Conservation (phyloP, 1,140 invertebrate genomes). For the Platyscapa corneri region DNA sequence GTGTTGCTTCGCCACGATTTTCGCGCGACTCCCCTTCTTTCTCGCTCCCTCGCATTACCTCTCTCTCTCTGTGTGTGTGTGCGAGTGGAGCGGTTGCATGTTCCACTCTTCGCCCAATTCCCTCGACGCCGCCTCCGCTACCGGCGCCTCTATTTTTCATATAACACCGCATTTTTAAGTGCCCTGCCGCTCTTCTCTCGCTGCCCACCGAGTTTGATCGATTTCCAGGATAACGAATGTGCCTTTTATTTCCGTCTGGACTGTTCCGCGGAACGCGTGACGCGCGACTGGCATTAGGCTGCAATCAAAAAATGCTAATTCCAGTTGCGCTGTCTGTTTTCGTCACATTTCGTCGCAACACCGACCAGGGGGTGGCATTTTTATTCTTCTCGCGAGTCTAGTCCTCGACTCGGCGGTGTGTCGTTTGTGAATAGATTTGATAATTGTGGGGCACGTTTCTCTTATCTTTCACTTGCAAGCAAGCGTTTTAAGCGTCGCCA, state of each 20-base stretch:
- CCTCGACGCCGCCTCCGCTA: too few species aligned
- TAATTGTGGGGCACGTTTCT: too few species aligned
- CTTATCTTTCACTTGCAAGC: too few species aligned
- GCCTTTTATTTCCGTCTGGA: background rate
- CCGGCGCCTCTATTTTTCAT: background rate
- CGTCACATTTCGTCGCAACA: too few species aligned
- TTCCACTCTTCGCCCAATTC: background rate
- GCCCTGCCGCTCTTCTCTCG: background rate
- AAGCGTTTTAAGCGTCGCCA: too few species aligned
- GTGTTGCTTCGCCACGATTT: background rate
- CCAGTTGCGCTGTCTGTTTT: background rate
- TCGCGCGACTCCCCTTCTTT: background rate
- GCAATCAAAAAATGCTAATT: conserved; percentile 26
- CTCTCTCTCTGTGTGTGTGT: background rate
- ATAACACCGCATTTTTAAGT: background rate
- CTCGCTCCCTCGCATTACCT: background rate
- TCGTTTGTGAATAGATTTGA: too few species aligned
- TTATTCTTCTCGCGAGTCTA: too few species aligned
- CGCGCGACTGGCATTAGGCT: too few species aligned
- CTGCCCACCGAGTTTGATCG: background rate
- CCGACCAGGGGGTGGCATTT: too few species aligned
- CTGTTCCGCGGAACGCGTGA: background rate
- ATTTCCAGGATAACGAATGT: background rate
- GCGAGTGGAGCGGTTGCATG: background rate
- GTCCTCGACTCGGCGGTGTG: too few species aligned